Percentiles rank a stretch among this genome's conserved stretches.
Evolutionary conservation across 2,113 vertebrate genomes (phyloP).

Genomic region (Pogona vitticeps): DNA sequence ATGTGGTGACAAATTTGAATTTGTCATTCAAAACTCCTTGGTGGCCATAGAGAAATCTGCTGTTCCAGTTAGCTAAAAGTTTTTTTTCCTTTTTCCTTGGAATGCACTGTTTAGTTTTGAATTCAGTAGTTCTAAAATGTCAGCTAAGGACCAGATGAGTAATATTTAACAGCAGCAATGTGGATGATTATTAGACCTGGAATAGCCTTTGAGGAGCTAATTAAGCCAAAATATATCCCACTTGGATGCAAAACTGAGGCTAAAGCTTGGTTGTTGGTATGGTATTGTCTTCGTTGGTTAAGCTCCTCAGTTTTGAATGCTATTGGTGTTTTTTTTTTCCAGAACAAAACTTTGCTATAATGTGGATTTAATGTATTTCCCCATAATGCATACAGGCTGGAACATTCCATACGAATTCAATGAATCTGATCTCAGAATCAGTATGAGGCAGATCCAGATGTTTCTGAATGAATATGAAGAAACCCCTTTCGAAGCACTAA

Average conservation of each 20-base stretch:
- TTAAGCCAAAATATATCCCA: slow-evolving; percentile 23
- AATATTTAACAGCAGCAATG: neutral
- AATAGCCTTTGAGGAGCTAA: slow-evolving; percentile 15
- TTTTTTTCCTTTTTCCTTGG: neutral
- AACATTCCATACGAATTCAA: slow-evolving; percentile 97
- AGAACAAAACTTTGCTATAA: slow-evolving; percentile 14
- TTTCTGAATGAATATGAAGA: slow-evolving; percentile 92
- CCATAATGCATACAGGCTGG: slow-evolving; percentile 81
- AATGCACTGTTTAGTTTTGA: slow-evolving; percentile 6
- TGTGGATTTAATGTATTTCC: neutral
- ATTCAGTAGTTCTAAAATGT: neutral
- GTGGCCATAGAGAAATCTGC: neutral
- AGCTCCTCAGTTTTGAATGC: slow-evolving; percentile 4
- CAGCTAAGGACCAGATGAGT: neutral
- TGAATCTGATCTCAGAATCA: slow-evolving; percentile 91
- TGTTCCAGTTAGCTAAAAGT: slow-evolving; percentile 2
- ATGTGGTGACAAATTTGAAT: slow-evolving; percentile 15
- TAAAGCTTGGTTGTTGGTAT: slow-evolving; percentile 23
- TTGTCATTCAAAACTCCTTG: neutral
- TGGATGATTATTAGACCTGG: slow-evolving; percentile 1
- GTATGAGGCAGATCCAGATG: slow-evolving; percentile 92
- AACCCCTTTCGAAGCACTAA: slow-evolving; percentile 88
- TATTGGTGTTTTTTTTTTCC: neutral
- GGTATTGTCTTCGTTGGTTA: slow-evolving; percentile 14
- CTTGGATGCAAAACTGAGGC: slow-evolving; percentile 26